Conservation (phyloP, 2,888 invertebrate species). For the Gibbula magus region DNA sequence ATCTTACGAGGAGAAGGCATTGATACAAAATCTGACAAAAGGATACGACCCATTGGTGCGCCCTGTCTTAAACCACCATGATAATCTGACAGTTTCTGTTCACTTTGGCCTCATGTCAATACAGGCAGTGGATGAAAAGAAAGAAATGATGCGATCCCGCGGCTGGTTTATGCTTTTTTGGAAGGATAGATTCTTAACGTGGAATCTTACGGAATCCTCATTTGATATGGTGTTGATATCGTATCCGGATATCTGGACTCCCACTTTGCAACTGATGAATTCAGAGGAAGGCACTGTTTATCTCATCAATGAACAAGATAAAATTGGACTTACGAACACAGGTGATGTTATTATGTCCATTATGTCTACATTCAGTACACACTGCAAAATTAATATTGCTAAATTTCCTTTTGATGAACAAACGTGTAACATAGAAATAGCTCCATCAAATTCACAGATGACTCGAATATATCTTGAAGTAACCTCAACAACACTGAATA, state of each 20-base stretch:
- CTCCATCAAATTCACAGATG: background rate
- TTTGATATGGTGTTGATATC: background rate
- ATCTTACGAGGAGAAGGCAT: background rate
- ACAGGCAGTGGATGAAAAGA: background rate
- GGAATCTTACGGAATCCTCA: background rate
- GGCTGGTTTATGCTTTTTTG: background rate
- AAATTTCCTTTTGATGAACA: slow-evolving; percentile 9
- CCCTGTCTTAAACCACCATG: background rate
- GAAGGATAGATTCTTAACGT: background rate
- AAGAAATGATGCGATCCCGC: background rate
- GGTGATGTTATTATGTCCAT: background rate
- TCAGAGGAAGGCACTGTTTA: background rate
- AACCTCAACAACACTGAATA: background rate
- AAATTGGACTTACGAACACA: background rate
- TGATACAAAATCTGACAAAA: background rate
- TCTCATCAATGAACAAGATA: background rate
- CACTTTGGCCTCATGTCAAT: background rate
- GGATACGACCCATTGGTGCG: background rate
- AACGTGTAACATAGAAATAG: background rate
- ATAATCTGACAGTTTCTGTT: background rate
- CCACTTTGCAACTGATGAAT: background rate
- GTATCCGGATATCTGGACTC: background rate
- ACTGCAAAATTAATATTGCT: background rate
- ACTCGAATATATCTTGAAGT: background rate
- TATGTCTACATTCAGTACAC: background rate